Conservation (phyloP, 2,797 vertebrate genomes). For the Lerista edwardsae region DNA sequence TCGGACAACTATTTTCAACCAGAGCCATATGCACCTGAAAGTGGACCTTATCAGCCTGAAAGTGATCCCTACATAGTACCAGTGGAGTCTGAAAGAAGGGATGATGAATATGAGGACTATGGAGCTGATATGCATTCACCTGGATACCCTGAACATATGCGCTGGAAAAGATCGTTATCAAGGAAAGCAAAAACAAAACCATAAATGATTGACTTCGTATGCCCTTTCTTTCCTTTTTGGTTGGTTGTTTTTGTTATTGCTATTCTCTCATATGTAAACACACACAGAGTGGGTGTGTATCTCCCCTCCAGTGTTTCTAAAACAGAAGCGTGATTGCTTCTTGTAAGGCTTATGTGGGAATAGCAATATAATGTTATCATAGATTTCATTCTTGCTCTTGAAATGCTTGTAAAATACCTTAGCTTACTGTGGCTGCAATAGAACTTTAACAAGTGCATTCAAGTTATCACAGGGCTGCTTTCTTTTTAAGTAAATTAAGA, state of each 20-base stretch:
- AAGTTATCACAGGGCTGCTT: constrained; percentile 65
- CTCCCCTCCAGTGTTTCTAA: constrained; percentile 43
- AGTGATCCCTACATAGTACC: constrained; percentile 83
- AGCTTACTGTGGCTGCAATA: constrained; percentile 66
- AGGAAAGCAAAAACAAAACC: constrained; percentile 75
- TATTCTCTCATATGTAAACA: constrained; percentile 69
- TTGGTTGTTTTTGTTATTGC: constrained; percentile 63
- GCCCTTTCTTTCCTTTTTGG: constrained; percentile 27
- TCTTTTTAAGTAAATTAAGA: constrained; percentile 54
- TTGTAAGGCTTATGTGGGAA: constrained; percentile 62
- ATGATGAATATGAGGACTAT: constrained; percentile 87
- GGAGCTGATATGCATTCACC: constrained; percentile 80
- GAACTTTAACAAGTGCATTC: constrained; percentile 57
- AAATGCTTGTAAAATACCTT: constrained; percentile 74
- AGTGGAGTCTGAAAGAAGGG: constrained; percentile 83
- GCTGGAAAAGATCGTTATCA: constrained; percentile 86
- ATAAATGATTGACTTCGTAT: constrained; percentile 65
- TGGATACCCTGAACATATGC: constrained; percentile 78
- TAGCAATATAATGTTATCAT: constrained; percentile 59
- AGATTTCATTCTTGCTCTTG: constrained; percentile 60
- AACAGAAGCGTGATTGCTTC: constrained; percentile 36
- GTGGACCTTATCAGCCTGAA: constrained; percentile 87
- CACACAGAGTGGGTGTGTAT: constrained; percentile 49
- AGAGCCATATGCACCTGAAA: constrained; percentile 85
- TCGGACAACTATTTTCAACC: constrained; percentile 91